Conservation (phyloP, 2,888 invertebrate species). For the Globia sparganii region DNA sequence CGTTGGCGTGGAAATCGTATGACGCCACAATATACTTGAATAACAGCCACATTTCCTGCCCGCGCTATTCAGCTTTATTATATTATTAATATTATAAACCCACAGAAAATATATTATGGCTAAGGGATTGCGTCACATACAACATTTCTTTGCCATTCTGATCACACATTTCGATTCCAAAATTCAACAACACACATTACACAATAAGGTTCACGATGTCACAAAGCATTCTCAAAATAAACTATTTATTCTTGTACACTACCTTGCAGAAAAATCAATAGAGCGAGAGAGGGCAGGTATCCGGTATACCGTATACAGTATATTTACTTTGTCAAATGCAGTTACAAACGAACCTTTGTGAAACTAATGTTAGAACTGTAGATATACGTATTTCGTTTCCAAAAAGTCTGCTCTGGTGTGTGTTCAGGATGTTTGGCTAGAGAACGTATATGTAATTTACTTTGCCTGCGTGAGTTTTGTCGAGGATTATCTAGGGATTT, state of each 20-base stretch:
- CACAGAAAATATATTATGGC: not conserved
- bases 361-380: constrained; percentile 52
- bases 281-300: constrained; percentile 39
- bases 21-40: no score
- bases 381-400: constrained; percentile 37
- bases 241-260: constrained; percentile 44
- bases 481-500: not conserved
- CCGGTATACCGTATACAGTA: constrained; percentile 5
- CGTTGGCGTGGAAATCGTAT: no score
- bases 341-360: constrained; percentile 59
- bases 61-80: no score
- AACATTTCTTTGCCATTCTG: not conserved
- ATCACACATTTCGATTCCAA: not conserved
- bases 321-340: constrained; percentile 64
- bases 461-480: not conserved
- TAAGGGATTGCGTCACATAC: not conserved
- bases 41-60: no score
- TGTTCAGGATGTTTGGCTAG: constrained; percentile 32
- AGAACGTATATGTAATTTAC: constrained; percentile 32
- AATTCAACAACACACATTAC: not conserved
- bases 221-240: constrained; percentile 15
- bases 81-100: no score
- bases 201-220: constrained; percentile 17
- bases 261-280: constrained; percentile 59
- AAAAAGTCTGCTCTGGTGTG: constrained; percentile 26